Base-by-base conservation (phyloP, 2,797 vertebrate species). In the Etheostoma nigrum region DNA sequence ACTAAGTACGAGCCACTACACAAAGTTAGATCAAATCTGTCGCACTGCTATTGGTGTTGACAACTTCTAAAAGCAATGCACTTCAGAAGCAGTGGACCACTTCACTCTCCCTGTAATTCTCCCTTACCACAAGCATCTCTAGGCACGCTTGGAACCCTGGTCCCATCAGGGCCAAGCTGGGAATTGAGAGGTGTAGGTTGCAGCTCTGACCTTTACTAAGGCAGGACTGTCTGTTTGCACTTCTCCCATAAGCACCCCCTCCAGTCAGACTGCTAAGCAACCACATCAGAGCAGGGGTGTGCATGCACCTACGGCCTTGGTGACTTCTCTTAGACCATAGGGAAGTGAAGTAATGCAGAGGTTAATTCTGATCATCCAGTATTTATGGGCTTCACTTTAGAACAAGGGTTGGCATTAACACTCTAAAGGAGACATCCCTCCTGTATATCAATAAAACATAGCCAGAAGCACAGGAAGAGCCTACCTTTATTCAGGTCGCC, bases 371-470 rank as follows among this genome's bases (percentile, higher is more conserved):
- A 95, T 93, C 92, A 95, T 94, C 77, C 89, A 94, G 87, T 94
- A 95, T 95, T 94, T 94, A 94, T 94, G 91, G 91, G 88, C 89
- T 87, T 86, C 89, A 86, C 92, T 93, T 92, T 85, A 93, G 93
- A 95, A 94, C 94, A 94, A 94, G 94, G 90, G 89, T 92, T 91
- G 91, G 92, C 92, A 95, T 95, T 95, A 95, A 93, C 91, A 91
- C 94, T 94, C 92, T 89, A 95, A 94, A 94, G 89, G 89, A 93
- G 89, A 94, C 90, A 83, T 92, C 84, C 86, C 89, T 88, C 77
- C 87, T 91, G 90, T 89, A 91, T 93, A 94, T 95, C 92, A 95
- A 95, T 95, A 95, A 95, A 95, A 95, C 87, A 95, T 95, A 77
- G 80, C 54, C 63, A 72, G 86, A 79, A 86, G 87, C 88, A 83